These are phyloP conservation scores for Megathymus violae DNA, from an alignment of 1,140 invertebrate species.

Conservation along the genomic window DNA sequence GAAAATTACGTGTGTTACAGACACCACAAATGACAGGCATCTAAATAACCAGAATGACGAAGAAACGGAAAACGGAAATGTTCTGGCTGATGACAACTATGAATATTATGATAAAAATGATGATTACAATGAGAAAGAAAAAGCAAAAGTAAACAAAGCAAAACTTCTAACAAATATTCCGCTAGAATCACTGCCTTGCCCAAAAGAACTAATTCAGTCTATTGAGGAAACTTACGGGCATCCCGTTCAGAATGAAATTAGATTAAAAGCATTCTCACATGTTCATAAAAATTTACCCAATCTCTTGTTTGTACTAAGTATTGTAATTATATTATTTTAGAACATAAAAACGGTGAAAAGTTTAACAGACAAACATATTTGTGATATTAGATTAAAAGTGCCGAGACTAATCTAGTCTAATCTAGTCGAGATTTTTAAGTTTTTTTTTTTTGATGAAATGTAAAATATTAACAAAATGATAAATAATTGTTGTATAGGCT, in stretches of 20 bases:
- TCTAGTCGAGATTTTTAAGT: constrained; percentile 40
- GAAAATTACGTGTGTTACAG: constrained; percentile 83
- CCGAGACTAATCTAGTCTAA: constrained; percentile 45
- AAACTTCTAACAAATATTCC: constrained; percentile 69
- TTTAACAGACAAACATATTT: constrained; percentile 61
- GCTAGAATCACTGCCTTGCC: constrained; percentile 69
- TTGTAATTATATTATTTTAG: constrained; percentile 62
- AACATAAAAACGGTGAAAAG: constrained; percentile 36
- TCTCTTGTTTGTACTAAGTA: constrained; percentile 46
- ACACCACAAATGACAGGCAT: constrained; percentile 52
- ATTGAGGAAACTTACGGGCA: constrained; percentile 73
- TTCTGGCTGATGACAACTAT: constrained; percentile 64
- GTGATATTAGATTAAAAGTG: constrained; percentile 77
- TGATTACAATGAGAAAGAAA: constrained; percentile 61
- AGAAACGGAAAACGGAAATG: constrained; percentile 52
- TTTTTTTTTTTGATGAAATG: constrained; percentile 37
- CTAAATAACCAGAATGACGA: constrained; percentile 53
- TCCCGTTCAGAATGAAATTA: constrained; percentile 76
- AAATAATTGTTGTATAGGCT: constrained; percentile 44
- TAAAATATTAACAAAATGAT: constrained; percentile 41
- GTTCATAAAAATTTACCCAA: constrained; percentile 50
- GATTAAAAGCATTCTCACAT: constrained; percentile 69
- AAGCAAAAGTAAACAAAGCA: constrained; percentile 56
- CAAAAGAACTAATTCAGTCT: constrained; percentile 72
- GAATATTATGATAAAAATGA: constrained; percentile 74